phyloP scores from a whole-genome alignment of 2,888 invertebrate genomes.

The Agrilus biguttatus region DNA sequence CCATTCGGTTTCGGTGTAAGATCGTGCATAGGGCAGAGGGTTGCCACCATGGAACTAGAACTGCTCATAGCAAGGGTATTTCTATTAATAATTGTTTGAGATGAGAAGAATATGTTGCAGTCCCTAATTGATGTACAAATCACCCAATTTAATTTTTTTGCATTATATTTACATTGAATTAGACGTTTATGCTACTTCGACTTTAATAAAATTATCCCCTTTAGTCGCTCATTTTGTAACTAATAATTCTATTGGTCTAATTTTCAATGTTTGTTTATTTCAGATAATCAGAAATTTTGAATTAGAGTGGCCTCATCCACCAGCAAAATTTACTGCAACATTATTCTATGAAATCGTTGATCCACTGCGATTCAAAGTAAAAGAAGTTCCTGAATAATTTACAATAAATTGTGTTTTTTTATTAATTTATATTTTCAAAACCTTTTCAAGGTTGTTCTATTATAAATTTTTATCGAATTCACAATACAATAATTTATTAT shows the following conservation, averaged over 20 bases:
- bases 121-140: no score
- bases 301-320: constrained; percentile 26
- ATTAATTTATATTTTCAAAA: no score
- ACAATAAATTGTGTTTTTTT: no score
- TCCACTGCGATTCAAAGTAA: constrained; percentile 27
- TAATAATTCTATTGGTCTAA: no score
- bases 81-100: constrained; percentile 30
- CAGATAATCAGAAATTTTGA: constrained; percentile 28
- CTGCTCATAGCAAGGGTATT: constrained; percentile 26
- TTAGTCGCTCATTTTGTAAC: no score
- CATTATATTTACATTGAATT: no score
- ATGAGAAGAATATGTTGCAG: constrained; percentile 40
- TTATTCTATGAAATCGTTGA: constrained; percentile 23
- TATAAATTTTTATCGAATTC: no score
- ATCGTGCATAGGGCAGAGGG: constrained; percentile 49
- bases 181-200: no score
- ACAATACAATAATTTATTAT: no score
- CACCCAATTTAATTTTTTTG: no score
- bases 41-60: constrained; percentile 47
- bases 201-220: no score
- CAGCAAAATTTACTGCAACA: constrained; percentile 15
- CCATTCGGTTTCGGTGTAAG: constrained; percentile 53
- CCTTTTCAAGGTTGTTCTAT: no score
- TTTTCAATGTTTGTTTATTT: constrained; percentile 21
- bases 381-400: constrained; percentile 12